Evolutionary conservation across 1,140 invertebrate species (phyloP).

Genomic region (Drosophila ironensis): DNA sequence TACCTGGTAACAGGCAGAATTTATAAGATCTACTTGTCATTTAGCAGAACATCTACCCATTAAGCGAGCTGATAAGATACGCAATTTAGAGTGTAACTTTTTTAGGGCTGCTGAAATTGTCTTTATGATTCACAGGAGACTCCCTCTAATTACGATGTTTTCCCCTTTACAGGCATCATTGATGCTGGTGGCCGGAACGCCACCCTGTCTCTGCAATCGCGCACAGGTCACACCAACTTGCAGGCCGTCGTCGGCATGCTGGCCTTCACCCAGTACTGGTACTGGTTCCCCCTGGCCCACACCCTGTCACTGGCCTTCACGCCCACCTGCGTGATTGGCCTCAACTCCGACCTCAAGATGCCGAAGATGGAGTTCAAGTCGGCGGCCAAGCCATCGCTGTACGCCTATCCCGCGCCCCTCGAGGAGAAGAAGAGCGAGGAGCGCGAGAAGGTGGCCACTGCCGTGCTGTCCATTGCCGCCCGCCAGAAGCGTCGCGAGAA

Average conservation of each 20-base stretch:
- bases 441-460: slow-evolving; percentile 97
- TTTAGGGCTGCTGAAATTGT: no score
- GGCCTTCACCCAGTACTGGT: slow-evolving; percentile 99
- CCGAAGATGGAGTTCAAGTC: slow-evolving; percentile 96
- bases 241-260: slow-evolving; percentile 98
- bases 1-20: no score
- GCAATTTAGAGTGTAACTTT: no score
- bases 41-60: no score
- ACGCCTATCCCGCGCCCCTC: slow-evolving; percentile 97
- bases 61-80: no score
- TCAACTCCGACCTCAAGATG: slow-evolving; percentile 98
- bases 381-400: slow-evolving; percentile 96
- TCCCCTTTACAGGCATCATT: slow-evolving; percentile 82
- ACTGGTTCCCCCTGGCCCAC: slow-evolving; percentile 99
- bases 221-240: slow-evolving; percentile 99
- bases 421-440: slow-evolving; percentile 99
- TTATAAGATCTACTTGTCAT: no score
- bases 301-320: slow-evolving; percentile 98
- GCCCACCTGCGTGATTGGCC: slow-evolving; percentile 96
- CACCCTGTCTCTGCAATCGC: slow-evolving; percentile 96
- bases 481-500: slow-evolving; percentile 91
- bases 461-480: slow-evolving; percentile 97
- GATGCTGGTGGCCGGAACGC: slow-evolving; percentile 96
- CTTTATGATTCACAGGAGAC: no score
- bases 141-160: no score